Percentiles rank a stretch among this genome's conserved stretches.
These are phyloP conservation scores for Todiramphus chloris DNA, from an alignment of 2,113 vertebrate genomes.

Conservation along the genomic window DNA sequence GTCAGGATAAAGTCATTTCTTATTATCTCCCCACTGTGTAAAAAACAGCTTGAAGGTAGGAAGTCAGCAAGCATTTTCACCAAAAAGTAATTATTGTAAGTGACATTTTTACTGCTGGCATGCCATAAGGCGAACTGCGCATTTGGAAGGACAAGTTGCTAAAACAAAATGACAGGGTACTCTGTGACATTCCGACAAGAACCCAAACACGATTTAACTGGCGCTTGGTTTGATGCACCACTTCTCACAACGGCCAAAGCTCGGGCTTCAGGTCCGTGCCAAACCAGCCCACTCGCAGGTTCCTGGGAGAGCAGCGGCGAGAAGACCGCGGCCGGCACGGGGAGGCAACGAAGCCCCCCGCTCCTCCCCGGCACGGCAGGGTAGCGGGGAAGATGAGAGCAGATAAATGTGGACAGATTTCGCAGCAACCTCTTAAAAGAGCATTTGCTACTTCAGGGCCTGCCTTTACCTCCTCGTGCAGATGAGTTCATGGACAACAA, in stretches of 20 bases:
- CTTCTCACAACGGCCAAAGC: slow-evolving; percentile 51
- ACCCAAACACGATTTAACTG: slow-evolving; percentile 79
- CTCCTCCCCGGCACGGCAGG: neutral
- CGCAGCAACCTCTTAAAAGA: slow-evolving; percentile 15
- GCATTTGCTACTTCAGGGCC: slow-evolving; percentile 27
- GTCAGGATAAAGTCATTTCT: slow-evolving; percentile 97
- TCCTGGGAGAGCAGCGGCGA: neutral
- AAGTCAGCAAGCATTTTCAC: slow-evolving; percentile 90
- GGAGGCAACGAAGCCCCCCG: neutral
- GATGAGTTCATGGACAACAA: slow-evolving; percentile 40
- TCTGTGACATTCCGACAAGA: slow-evolving; percentile 84
- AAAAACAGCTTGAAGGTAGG: slow-evolving; percentile 90
- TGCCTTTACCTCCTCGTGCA: neutral
- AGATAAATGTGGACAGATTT: neutral
- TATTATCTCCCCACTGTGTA: slow-evolving; percentile 97
- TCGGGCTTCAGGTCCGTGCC: slow-evolving; percentile 24
- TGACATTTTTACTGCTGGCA: slow-evolving; percentile 92
- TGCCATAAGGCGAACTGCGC: slow-evolving; percentile 81
- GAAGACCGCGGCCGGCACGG: neutral
- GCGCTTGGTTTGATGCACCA: slow-evolving; percentile 62
- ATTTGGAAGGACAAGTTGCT: slow-evolving; percentile 83
- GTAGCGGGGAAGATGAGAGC: neutral
- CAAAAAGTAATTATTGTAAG: slow-evolving; percentile 87
- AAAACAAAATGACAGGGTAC: slow-evolving; percentile 86
- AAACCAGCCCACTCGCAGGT: neutral